phyloP scores from a whole-genome alignment of 2,113 vertebrate species.

The Orientallactaga bullata region DNA sequence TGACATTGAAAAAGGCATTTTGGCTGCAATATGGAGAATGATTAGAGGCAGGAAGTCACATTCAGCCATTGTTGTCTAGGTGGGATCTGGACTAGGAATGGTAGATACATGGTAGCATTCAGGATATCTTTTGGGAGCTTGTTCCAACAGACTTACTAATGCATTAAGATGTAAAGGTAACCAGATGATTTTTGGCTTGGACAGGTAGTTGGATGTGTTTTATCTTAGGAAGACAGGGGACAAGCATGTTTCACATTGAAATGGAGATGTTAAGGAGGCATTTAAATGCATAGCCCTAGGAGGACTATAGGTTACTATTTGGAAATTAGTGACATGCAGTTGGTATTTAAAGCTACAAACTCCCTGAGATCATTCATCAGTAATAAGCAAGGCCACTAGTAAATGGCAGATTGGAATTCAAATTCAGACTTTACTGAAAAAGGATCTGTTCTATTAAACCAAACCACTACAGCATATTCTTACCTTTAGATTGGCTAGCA shows the following conservation, averaged over 20 bases:
- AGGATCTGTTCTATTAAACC: neutral
- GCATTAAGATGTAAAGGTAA: neutral
- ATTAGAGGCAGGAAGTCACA: neutral
- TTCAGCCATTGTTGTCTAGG: neutral
- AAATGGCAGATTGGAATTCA: slow-evolving; percentile 1
- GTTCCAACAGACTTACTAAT: neutral
- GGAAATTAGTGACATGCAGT: neutral
- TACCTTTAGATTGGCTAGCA: neutral
- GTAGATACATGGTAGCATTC: neutral
- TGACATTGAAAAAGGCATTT: neutral
- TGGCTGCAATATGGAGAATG: neutral
- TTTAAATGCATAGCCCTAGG: neutral
- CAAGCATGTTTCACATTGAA: neutral
- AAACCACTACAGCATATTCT: slow-evolving; percentile 19
- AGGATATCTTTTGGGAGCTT: neutral
- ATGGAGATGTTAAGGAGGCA: neutral
- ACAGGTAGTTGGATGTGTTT: neutral
- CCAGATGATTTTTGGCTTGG: neutral
- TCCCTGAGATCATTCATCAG: neutral
- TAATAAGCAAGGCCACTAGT: neutral
- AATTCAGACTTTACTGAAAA: neutral
- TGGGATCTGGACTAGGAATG: neutral
- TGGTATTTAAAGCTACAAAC: neutral
- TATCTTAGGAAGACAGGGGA: neutral
- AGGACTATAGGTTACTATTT: neutral